Conservation (phyloP, 2,113 vertebrate species). For the Poeciliopsis retropinna region DNA sequence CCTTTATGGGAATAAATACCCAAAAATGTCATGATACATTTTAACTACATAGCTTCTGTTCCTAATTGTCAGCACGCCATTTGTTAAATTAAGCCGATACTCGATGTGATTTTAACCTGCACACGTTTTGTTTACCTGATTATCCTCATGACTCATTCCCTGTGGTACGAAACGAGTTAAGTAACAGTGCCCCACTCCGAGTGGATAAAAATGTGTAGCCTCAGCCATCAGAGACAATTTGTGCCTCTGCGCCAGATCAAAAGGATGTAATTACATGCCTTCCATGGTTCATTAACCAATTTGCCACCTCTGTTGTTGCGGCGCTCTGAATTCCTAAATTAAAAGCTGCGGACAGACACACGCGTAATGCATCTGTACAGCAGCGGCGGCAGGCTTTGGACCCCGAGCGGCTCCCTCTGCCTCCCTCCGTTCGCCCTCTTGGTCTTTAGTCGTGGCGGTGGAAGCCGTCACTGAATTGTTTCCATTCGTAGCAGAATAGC, state of each 20-base stretch:
- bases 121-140: neutral
- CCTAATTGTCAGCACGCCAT: neutral
- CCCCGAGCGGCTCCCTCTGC: neutral
- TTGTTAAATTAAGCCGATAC: neutral
- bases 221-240: constrained; percentile 6
- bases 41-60: neutral
- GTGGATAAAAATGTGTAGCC: constrained; percentile 8
- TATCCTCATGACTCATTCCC: neutral
- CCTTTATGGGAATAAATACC: neutral
- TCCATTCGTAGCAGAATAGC: no score
- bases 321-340: neutral
- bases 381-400: constrained; percentile 10
- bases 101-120: constrained; percentile 8
- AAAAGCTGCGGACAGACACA: neutral
- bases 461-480: constrained; percentile 30
- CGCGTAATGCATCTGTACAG: constrained; percentile 2
- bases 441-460: constrained; percentile 28
- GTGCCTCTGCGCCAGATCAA: neutral
- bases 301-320: neutral
- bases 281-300: constrained; percentile 5
- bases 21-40: neutral
- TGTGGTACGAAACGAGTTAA: neutral
- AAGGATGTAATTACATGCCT: constrained; percentile 10
- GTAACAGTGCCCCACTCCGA: neutral
- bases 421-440: constrained; percentile 19